phyloP scores from a whole-genome alignment of 2,888 invertebrate species.

The Endotricha flammealis region DNA sequence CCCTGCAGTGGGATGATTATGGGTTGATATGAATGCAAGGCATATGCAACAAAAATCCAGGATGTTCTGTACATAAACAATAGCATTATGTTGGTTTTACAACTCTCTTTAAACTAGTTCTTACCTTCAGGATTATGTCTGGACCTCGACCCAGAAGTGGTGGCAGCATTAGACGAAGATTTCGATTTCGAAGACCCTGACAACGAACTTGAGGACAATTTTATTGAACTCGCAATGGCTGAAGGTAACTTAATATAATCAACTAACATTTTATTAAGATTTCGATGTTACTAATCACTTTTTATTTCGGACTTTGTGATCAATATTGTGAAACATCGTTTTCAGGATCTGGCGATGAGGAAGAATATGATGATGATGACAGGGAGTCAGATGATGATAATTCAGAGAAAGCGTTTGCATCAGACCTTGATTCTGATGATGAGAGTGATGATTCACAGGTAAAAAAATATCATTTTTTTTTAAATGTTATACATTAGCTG shows the following conservation, averaged over 20 bases:
- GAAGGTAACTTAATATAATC: conserved; percentile 38
- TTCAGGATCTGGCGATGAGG: conserved; percentile 31
- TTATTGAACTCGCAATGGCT: conserved; percentile 88
- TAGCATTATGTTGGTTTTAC: too few species aligned
- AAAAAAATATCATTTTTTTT: conserved; percentile 5
- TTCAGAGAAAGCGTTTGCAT: conserved; percentile 57
- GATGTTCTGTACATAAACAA: too few species aligned
- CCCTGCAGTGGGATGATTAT: too few species aligned
- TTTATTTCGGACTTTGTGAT: not conserved
- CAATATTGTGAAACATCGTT: too few species aligned
- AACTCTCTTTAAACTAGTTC: too few species aligned
- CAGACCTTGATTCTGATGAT: conserved; percentile 59
- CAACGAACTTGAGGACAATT: conserved; percentile 94
- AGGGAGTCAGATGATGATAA: conserved; percentile 48
- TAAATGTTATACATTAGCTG: conserved; percentile 9
- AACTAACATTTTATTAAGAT: too few species aligned
- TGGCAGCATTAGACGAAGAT: conserved; percentile 95
- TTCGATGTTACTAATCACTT: too few species aligned
- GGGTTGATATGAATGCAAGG: too few species aligned
- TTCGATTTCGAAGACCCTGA: conserved; percentile 91
- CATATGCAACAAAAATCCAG: too few species aligned
- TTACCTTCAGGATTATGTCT: conserved; percentile 67
- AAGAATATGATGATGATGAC: conserved; percentile 37
- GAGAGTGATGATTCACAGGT: conserved; percentile 66
- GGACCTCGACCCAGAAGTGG: conserved; percentile 93